These are phyloP conservation scores for Telenomus remus DNA, from an alignment of 1,140 invertebrate species.

Conservation along the genomic window DNA sequence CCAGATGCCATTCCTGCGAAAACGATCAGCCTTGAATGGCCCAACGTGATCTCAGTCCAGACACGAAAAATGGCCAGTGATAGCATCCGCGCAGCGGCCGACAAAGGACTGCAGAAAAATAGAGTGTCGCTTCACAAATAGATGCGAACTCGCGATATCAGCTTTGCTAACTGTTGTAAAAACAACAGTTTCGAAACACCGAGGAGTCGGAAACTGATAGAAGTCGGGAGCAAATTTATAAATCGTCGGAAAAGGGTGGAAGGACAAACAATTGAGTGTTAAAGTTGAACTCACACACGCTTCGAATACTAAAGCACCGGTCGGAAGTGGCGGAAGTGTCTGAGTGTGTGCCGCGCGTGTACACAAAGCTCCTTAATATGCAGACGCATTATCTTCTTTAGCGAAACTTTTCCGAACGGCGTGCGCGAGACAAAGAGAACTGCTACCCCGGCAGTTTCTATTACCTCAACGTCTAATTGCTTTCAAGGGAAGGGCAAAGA, in stretches of 20 bases:
- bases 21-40: conserved; percentile 57
- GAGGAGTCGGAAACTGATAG: background rate
- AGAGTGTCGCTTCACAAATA: background rate
- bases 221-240: background rate
- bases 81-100: conserved; percentile 40
- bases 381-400: conserved; percentile 40
- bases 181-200: too few relatives aligned
- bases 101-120: conserved; percentile 38
- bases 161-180: too few relatives aligned
- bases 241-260: background rate
- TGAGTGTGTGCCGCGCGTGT: conserved; percentile 12
- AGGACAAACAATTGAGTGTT: background rate
- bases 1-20: conserved; percentile 52
- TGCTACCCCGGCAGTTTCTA: conserved; percentile 38
- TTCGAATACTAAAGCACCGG: background rate
- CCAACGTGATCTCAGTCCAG: conserved; percentile 50
- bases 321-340: conserved; percentile 20
- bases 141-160: too few relatives aligned
- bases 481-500: conserved; percentile 7
- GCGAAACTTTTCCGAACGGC: conserved; percentile 32
- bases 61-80: conserved; percentile 52
- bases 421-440: conserved; percentile 36
- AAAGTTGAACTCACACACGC: too few relatives aligned
- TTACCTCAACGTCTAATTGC: conserved; percentile 49
- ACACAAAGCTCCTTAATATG: conserved; percentile 42